Base-by-base conservation (phyloP, 2,888 invertebrate species). In the Trichogramma dendrolimi region DNA sequence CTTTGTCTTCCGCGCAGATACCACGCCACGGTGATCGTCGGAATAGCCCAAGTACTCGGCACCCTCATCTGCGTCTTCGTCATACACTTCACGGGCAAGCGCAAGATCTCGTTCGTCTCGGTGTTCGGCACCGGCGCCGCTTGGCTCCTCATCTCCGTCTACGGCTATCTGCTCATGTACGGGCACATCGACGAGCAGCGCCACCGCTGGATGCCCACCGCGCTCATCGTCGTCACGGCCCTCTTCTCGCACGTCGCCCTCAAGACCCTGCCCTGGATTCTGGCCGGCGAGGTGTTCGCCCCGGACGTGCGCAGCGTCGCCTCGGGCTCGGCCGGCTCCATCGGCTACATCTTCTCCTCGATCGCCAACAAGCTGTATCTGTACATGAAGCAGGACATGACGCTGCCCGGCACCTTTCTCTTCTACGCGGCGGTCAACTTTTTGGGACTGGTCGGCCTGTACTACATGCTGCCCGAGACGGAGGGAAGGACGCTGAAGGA, bases 291-390 rank as follows among this genome's bases (percentile, higher is more conserved):
- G 80, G 88, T 91, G 64, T 78, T 76, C 52, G 73, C 78, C 2
- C 69, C 71, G 0, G 66, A 73, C 64, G 82, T 86, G 6, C 81
- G 91, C 40, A 86, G 89, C 2, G 84, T 84, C 0, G 90, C 89
- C 0, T 87, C 89, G 0, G 92, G 92, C 0, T 78, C 89, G 4
- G 85, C 89, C 0, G 87, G 89, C 14, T 90, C 87, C 0, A 81
- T 86, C 1, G 90, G 90, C 4, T 92, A 92, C 73, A 81, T 91
- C 41, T 88, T 91, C 70, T 87, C 87, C 0, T 92, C 91, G 70
- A 75, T 87, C 4, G 83, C 90, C 1, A 92, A 91, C 72, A 91
- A 92, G 75, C 79, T 86, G 59, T 92, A 88, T 72, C 81, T 90
- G 38, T 81, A 81, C 67, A 87, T 90, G 86, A 81, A 87, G 0